Base-by-base conservation (phyloP, 2,888 invertebrate genomes). In the Sinopyrophorus schimmeli region DNA sequence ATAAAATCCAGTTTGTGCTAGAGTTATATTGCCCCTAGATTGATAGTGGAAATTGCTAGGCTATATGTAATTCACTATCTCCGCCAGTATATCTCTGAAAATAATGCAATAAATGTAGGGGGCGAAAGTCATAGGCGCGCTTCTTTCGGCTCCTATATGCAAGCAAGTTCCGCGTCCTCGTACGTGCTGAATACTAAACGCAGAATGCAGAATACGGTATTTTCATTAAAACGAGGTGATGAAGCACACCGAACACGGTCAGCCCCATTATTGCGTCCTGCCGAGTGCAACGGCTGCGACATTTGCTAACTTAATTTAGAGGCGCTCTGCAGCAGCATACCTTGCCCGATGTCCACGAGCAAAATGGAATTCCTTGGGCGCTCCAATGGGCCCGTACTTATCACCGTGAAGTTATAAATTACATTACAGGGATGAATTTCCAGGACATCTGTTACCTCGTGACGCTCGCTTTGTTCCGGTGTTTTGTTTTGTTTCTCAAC, bases 281-380 rank as follows among this genome's bases (percentile, higher is more conserved):
- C 58, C 59, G 65, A 53, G 61, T 66, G 65, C 67, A 66, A 63
- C 62, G 60, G 60, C 60, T 63, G 64, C 64, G 66, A 68, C 67
- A 68, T 69, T 68, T 67, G 68, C 70, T 67, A 71, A 70, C 71
- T 72, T 68, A 70, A 72, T 71, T 70, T 71, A 67, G 63, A 64
- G 63, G 58, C 61, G 60, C 53, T 56, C 47, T 48, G 56, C 57
- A 50, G 47, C 47, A 55, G 50, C 61, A 63, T 64, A 64, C 64
- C 64, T 65, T 64, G 58, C 56, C 59, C 58, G 62, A 51, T 57
- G 57, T 60, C 62, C 57, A 56, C 52, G 53, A 53, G 58, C 58
- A 60, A 50, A 63, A 65, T 64, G 63, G 65, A 64, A 65, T 65
- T 65, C 64, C 63, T 63, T 61, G 54, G 58, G 44, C 55, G 52